Conservation (phyloP, 1,140 invertebrate genomes). For the Mercenaria mercenaria region DNA sequence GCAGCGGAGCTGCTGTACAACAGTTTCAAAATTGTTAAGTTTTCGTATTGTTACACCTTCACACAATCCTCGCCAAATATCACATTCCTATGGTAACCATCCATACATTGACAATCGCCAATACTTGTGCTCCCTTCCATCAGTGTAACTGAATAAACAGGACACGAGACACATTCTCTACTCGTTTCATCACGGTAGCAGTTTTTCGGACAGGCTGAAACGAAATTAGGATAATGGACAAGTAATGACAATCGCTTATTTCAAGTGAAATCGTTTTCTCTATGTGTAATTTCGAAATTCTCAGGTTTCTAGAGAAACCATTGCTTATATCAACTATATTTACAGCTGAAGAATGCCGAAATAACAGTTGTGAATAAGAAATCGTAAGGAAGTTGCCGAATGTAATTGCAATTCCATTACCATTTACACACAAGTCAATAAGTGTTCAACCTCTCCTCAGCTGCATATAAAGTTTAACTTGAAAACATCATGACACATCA, state of each 20-base stretch:
- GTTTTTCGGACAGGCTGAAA: constrained; percentile 10
- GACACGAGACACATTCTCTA: constrained; percentile 40
- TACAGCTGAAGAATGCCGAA: no score
- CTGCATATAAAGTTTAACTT: neutral
- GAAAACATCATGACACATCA: no score
- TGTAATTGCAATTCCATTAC: neutral
- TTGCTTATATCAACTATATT: no score
- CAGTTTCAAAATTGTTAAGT: no score
- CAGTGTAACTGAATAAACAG: neutral
- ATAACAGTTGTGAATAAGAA: no score
- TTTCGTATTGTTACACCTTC: no score
- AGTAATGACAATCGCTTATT: no score
- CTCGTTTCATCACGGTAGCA: constrained; percentile 7
- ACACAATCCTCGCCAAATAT: neutral
- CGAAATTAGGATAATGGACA: neutral
- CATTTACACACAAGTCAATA: neutral
- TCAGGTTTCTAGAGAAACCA: neutral
- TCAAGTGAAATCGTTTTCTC: neutral
- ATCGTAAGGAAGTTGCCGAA: no score
- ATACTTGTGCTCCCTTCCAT: neutral
- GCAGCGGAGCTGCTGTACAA: no score
- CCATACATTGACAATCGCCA: neutral
- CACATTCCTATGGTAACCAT: neutral
- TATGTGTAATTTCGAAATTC: neutral
- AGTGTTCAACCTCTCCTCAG: neutral